Percentiles rank a stretch among this genome's conserved stretches.
phyloP scores from a whole-genome alignment of 2,113 vertebrate species.

The Tenebrosternarchus preto region DNA sequence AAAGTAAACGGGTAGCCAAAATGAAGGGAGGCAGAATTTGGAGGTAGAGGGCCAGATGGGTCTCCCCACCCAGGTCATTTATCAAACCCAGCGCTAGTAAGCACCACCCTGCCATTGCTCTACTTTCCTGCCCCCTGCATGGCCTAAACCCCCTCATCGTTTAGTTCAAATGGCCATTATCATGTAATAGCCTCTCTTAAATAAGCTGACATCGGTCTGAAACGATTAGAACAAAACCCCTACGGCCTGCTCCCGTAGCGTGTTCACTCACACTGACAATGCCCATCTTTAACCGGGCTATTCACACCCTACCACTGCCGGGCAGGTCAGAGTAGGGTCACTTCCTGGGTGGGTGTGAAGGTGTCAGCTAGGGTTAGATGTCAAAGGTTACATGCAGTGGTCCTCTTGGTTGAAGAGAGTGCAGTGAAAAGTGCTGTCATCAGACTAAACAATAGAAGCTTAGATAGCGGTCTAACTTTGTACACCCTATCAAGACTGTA shows the following conservation, averaged over 20 bases:
- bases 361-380: constrained; percentile 45
- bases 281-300: constrained; percentile 41
- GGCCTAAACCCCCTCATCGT: constrained; percentile 51
- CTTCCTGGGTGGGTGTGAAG: constrained; percentile 54
- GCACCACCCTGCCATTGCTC: constrained; percentile 37
- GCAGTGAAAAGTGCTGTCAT: constrained; percentile 56
- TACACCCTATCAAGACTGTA: not conserved
- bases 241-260: constrained; percentile 23
- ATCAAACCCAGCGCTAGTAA: constrained; percentile 42
- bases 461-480: constrained; percentile 20
- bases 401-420: constrained; percentile 45
- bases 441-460: constrained; percentile 42
- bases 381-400: constrained; percentile 48
- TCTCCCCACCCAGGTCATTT: constrained; percentile 43
- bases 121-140: constrained; percentile 43
- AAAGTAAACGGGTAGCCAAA: not conserved
- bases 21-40: not conserved
- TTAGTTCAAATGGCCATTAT: constrained; percentile 59
- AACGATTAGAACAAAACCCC: constrained; percentile 48
- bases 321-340: constrained; percentile 52
- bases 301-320: constrained; percentile 41
- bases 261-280: constrained; percentile 31
- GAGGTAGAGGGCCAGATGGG: constrained; percentile 44
- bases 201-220: constrained; percentile 39
- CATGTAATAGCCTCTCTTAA: constrained; percentile 54